A percentile compares a stretch with the other conserved stretches of the same genome.
Conservation (phyloP, 2,888 invertebrate genomes). For the Euzophera pinguis region DNA sequence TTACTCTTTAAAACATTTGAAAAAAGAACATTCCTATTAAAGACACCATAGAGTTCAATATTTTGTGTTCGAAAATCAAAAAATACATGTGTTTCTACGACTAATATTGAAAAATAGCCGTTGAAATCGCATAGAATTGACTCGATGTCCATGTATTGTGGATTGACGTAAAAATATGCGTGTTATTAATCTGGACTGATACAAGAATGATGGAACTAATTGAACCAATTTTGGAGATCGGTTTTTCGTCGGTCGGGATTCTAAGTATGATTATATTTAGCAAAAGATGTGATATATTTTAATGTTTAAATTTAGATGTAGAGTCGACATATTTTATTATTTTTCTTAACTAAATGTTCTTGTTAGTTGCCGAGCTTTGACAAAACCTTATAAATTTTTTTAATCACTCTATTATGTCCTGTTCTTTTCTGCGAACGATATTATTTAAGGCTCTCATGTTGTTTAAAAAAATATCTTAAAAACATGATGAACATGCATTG, state of each 20-base stretch:
- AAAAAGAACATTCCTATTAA: not conserved
- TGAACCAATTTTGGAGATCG: constrained; percentile 1
- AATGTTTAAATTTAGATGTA: not conserved
- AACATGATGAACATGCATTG: too few species aligned
- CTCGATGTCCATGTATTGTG: not conserved
- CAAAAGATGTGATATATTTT: not conserved
- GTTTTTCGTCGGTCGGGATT: not conserved
- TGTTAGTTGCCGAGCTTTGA: too few species aligned
- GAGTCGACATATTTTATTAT: too few species aligned
- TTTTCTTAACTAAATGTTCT: too few species aligned
- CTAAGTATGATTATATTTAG: not conserved
- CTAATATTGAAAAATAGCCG: constrained; percentile 16
- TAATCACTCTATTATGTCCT: too few species aligned
- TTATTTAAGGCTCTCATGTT: too few species aligned
- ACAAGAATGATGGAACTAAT: constrained; percentile 6
- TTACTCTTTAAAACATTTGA: constrained; percentile 16
- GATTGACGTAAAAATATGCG: constrained; percentile 9
- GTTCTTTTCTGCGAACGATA: too few species aligned
- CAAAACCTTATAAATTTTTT: too few species aligned
- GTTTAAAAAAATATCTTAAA: too few species aligned
- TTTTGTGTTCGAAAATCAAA: not conserved
- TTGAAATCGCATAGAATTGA: constrained; percentile 9
- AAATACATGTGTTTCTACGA: not conserved
- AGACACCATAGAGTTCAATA: not conserved
- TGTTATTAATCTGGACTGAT: constrained; percentile 8